Conservation (phyloP, 1,140 invertebrate genomes). For the Schlechtendalia chinensis region DNA sequence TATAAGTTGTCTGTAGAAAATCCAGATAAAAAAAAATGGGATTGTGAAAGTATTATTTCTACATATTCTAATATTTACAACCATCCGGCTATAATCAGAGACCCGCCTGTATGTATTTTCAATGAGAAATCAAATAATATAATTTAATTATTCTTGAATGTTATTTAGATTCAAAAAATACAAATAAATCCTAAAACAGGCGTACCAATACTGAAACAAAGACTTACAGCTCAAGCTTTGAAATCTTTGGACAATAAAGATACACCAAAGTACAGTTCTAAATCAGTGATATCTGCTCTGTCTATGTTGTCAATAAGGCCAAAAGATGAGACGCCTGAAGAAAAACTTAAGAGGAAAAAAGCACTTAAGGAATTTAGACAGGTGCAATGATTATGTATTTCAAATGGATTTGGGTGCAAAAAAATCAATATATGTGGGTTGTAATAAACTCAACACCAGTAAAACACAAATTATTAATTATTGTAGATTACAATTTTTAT, state of each 20-base stretch:
- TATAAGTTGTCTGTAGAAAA: slow-evolving; percentile 52
- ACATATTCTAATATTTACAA: slow-evolving; percentile 89
- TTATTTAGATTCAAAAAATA: slow-evolving; percentile 61
- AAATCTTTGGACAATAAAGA: slow-evolving; percentile 62
- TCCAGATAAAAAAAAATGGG: slow-evolving; percentile 73
- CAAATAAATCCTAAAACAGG: slow-evolving; percentile 71
- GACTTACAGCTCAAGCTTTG: slow-evolving; percentile 69
- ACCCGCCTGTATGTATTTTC: slow-evolving; percentile 57
- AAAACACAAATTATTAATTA: too few species aligned
- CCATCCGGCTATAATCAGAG: slow-evolving; percentile 82
- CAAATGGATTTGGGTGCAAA: too few species aligned
- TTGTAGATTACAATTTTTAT: too few species aligned
- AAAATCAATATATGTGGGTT: too few species aligned
- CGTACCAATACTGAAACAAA: slow-evolving; percentile 64
- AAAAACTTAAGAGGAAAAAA: slow-evolving; percentile 77
- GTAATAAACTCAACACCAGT: not conserved
- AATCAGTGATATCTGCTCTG: slow-evolving; percentile 69
- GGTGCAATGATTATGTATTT: slow-evolving; percentile 55
- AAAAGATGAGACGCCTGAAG: slow-evolving; percentile 79
- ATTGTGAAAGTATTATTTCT: slow-evolving; percentile 88
- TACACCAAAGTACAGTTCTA: slow-evolving; percentile 57
- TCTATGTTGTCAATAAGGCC: slow-evolving; percentile 71
- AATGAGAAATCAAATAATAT: not conserved
- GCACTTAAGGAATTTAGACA: slow-evolving; percentile 78
- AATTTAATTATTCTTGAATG: not conserved